Percentiles rank a stretch among this genome's conserved stretches.
These are phyloP conservation scores for Sialia sialis DNA, from an alignment of 2,113 vertebrate genomes.

Conservation along the genomic window DNA sequence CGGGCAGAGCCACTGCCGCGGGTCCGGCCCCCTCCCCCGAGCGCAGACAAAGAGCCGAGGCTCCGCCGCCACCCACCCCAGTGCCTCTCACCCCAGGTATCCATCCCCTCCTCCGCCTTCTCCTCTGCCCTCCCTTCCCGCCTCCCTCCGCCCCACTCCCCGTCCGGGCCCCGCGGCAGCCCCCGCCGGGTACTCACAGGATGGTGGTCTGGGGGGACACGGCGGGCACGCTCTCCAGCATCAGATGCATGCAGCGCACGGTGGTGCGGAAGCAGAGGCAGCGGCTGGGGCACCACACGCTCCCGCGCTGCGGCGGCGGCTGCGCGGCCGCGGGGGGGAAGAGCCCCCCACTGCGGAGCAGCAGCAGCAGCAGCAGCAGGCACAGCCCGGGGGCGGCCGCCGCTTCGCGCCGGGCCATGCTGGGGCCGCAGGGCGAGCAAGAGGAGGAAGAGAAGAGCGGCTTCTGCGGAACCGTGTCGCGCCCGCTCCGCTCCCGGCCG, in stretches of 20 bases:
- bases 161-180: neutral
- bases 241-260: conserved; percentile 96
- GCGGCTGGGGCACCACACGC: conserved; percentile 88
- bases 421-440: neutral
- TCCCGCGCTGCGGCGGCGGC: conserved; percentile 51
- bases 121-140: neutral
- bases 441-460: neutral
- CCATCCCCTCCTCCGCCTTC: neutral
- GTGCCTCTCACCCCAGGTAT: neutral
- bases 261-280: conserved; percentile 95
- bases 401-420: conserved; percentile 52
- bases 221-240: conserved; percentile 89
- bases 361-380: neutral
- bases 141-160: neutral
- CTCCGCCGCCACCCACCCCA: neutral
- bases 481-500: neutral
- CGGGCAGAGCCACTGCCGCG: neutral
- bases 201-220: conserved; percentile 90
- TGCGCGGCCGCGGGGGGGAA: conserved; percentile 43
- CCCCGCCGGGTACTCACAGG: conserved; percentile 80
- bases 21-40: neutral
- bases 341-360: conserved; percentile 36
- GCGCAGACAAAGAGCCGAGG: conserved; percentile 4
- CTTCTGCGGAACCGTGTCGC: neutral
- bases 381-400: neutral